These are phyloP conservation scores for Coelopa frigida DNA, from an alignment of 1,140 invertebrate species.

Conservation along the genomic window DNA sequence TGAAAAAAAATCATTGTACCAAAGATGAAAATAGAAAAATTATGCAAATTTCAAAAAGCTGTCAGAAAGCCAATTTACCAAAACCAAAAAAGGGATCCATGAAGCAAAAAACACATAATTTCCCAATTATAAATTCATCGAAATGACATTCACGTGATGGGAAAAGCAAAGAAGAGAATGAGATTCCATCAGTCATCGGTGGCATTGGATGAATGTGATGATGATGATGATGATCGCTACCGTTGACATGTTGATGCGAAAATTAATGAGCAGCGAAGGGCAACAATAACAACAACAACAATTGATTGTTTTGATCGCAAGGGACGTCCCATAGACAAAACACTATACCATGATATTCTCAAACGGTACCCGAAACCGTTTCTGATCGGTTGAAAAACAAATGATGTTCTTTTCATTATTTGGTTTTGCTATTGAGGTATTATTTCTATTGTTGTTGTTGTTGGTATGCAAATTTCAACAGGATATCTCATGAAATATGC, in stretches of 20 bases:
- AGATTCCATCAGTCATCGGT: slow-evolving; percentile 22
- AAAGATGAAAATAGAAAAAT: too few relatives aligned
- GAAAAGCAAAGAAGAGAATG: neutral
- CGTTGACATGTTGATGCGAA: slow-evolving; percentile 8
- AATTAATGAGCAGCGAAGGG: slow-evolving; percentile 25
- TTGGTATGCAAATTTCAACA: too few relatives aligned
- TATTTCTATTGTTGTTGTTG: too few relatives aligned
- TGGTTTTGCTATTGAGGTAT: too few relatives aligned
- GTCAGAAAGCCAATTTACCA: too few relatives aligned
- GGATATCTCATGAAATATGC: too few relatives aligned
- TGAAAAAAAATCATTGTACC: too few relatives aligned
- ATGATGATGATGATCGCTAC: neutral
- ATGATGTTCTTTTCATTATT: too few relatives aligned
- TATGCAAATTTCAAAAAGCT: slow-evolving; percentile 16
- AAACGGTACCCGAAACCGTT: too few relatives aligned
- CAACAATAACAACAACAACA: slow-evolving; percentile 11
- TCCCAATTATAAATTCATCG: slow-evolving; percentile 44
- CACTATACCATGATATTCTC: too few relatives aligned
- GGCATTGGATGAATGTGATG: slow-evolving; percentile 7
- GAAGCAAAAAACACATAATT: slow-evolving; percentile 22
- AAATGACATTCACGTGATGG: slow-evolving; percentile 38
- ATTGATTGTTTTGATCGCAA: slow-evolving; percentile 10
- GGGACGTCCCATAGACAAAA: too few relatives aligned
- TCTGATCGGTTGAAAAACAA: too few relatives aligned
- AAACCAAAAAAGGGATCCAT: slow-evolving; percentile 5